phyloP scores from a whole-genome alignment of 2,888 invertebrate species.

The Invenusta paracnida region DNA sequence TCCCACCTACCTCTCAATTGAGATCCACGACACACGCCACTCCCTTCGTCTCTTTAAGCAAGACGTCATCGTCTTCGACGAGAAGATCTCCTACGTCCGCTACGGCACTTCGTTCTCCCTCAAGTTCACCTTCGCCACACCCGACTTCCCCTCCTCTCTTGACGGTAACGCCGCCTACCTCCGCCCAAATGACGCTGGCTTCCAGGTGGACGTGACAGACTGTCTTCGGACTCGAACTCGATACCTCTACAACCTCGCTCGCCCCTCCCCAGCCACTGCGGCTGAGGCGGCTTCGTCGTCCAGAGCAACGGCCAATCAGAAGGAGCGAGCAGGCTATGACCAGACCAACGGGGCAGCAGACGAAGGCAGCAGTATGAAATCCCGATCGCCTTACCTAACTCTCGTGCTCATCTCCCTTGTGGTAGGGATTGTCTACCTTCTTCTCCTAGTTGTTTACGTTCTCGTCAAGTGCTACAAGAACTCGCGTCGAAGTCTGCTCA shows the following conservation, averaged over 20 bases:
- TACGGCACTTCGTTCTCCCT: background rate
- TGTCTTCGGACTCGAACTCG: background rate
- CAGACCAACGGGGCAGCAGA: background rate
- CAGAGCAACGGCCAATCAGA: background rate
- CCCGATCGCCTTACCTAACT: constrained; percentile 1
- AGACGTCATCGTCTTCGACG: background rate
- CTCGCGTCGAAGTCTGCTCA: background rate
- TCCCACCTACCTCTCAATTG: background rate
- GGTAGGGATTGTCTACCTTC: background rate
- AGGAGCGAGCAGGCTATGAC: background rate
- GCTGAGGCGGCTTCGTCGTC: background rate
- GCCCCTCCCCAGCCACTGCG: background rate
- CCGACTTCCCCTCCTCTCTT: background rate
- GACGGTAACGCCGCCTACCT: background rate
- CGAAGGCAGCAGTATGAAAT: background rate
- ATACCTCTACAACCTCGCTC: background rate
- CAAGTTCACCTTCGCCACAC: background rate
- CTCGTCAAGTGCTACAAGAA: background rate
- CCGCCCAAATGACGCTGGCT: background rate
- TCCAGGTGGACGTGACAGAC: background rate
- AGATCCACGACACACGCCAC: background rate
- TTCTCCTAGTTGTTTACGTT: background rate
- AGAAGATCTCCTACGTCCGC: background rate
- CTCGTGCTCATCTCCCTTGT: background rate
- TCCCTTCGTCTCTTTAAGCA: background rate